Conservation (phyloP, 2,113 vertebrate genomes). For the Cephalophus harveyi region DNA sequence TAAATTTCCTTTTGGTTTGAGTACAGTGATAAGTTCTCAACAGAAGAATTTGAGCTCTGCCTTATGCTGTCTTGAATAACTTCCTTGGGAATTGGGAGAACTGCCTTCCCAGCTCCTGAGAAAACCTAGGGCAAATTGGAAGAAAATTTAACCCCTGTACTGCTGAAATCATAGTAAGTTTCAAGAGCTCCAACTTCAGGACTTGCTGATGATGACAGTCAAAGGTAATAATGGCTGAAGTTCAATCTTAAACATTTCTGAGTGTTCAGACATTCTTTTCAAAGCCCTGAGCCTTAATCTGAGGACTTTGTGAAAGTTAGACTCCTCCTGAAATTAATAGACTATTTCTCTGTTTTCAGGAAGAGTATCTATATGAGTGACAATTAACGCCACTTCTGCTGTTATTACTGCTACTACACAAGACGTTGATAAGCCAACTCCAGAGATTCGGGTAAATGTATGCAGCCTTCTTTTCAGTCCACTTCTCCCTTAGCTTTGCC, state of each 20-base stretch:
- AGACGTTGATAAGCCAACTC: neutral
- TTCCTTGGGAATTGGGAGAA: conserved; percentile 57
- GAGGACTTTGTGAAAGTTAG: neutral
- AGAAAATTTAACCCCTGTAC: conserved; percentile 16
- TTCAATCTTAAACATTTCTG: neutral
- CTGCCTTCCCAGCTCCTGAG: conserved; percentile 3
- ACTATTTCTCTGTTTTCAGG: neutral
- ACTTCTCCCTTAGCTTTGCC: neutral
- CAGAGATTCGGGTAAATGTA: neutral
- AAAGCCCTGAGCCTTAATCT: neutral
- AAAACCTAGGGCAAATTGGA: neutral
- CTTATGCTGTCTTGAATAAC: conserved; percentile 54
- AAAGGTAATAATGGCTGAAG: neutral
- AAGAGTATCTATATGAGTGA: neutral
- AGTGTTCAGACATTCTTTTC: neutral
- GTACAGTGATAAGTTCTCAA: conserved; percentile 37
- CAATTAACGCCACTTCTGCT: neutral
- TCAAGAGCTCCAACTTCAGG: neutral
- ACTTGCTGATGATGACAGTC: neutral
- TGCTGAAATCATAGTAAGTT: neutral
- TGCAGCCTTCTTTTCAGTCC: neutral
- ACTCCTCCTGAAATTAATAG: neutral
- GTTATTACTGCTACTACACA: neutral
- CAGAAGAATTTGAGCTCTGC: conserved; percentile 60
- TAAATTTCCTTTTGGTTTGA: conserved; percentile 48